Percentiles rank a stretch among this genome's conserved stretches.
These are phyloP conservation scores for Schrankia costaestrigalis DNA, from an alignment of 2,888 invertebrate genomes.

Conservation along the genomic window DNA sequence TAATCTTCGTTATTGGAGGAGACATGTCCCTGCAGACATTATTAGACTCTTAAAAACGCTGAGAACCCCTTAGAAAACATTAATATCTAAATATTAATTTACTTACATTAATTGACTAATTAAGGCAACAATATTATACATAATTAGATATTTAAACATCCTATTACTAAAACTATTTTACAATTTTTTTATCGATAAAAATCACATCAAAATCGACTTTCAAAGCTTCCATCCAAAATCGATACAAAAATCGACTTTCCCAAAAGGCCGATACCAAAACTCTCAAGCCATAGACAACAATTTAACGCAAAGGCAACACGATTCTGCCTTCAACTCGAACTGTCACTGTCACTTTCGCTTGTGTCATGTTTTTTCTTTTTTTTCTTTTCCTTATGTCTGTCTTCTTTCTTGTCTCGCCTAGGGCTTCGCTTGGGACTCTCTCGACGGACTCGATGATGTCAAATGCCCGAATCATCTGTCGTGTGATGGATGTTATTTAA, in stretches of 20 bases:
- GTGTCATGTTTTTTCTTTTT: constrained; percentile 48
- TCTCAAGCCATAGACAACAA: constrained; percentile 24
- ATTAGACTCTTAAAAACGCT: too few relatives aligned
- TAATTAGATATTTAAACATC: too few relatives aligned
- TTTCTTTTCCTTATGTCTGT: constrained; percentile 42
- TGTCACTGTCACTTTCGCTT: constrained; percentile 57
- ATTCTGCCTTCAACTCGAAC: constrained; percentile 58
- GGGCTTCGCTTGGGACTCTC: constrained; percentile 57
- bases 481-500: constrained; percentile 71
- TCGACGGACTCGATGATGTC: constrained; percentile 71
- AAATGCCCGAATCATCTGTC: constrained; percentile 75
- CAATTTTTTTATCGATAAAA: not conserved
- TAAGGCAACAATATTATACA: too few relatives aligned
- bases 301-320: constrained; percentile 20
- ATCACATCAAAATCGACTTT: not conserved
- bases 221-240: not conserved
- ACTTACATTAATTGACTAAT: too few relatives aligned
- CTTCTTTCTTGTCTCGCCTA: constrained; percentile 41
- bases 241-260: not conserved
- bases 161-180: too few relatives aligned
- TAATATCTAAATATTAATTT: too few relatives aligned
- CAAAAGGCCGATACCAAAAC: constrained; percentile 13
- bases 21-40: too few relatives aligned
- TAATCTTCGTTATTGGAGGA: too few relatives aligned
- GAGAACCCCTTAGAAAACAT: too few relatives aligned